A percentile compares a stretch with the other conserved stretches of the same genome.
phyloP scores from a whole-genome alignment of 2,113 vertebrate genomes.

The Urocitellus parryii region DNA sequence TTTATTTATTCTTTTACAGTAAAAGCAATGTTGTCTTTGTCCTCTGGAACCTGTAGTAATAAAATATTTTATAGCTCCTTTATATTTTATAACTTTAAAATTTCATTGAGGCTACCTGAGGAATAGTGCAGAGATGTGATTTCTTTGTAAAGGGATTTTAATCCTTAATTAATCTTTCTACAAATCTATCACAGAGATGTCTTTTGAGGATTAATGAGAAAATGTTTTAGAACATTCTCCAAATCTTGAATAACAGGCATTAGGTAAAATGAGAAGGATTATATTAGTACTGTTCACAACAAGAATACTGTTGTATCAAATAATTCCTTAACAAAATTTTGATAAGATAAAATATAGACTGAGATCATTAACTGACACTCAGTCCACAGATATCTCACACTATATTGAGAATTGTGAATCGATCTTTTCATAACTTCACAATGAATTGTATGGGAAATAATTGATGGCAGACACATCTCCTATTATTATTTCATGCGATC shows the following conservation, averaged over 20 bases:
- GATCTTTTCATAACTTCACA: background rate
- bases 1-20: slow-evolving; percentile 60
- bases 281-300: slow-evolving; percentile 48
- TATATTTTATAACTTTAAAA: slow-evolving; percentile 57
- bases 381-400: background rate
- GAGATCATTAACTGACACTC: background rate
- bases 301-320: slow-evolving; percentile 9
- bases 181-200: slow-evolving; percentile 26
- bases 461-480: background rate
- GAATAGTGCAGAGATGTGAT: background rate
- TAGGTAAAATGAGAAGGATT: slow-evolving; percentile 44
- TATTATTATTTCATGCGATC: background rate
- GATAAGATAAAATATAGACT: background rate
- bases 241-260: slow-evolving; percentile 8
- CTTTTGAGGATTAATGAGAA: slow-evolving; percentile 66
- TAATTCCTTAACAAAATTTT: slow-evolving; percentile 54
- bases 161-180: slow-evolving; percentile 73
- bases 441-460: background rate
- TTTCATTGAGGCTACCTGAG: background rate
- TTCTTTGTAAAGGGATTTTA: slow-evolving; percentile 49
- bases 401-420: background rate
- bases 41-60: background rate
- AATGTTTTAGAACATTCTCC: slow-evolving; percentile 56
- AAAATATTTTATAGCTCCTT: slow-evolving; percentile 54
- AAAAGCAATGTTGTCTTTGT: slow-evolving; percentile 19